Percentiles rank a stretch among this genome's conserved stretches.
Conservation (phyloP, 2,113 vertebrate species). For the Bucco capensis region DNA sequence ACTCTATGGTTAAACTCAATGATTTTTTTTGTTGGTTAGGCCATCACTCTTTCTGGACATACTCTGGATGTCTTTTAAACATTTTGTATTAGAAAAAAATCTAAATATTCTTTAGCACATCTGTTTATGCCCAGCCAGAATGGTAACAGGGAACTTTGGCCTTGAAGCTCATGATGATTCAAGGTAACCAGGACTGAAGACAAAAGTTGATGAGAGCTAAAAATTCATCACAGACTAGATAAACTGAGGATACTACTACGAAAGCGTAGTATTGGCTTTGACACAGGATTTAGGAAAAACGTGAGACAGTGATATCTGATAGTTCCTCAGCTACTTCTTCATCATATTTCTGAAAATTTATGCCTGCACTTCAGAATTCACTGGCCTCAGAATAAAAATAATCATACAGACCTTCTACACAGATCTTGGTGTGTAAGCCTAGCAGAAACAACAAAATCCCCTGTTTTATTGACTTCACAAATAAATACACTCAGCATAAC, state of each 20-base stretch:
- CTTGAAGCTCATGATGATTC: background rate
- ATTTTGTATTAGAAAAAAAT: background rate
- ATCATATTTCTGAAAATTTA: background rate
- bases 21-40: background rate
- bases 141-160: background rate
- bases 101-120: background rate
- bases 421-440: background rate
- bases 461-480: background rate
- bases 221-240: background rate
- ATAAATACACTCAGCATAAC: background rate
- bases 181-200: background rate
- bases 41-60: background rate
- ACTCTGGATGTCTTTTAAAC: background rate
- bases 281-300: background rate
- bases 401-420: background rate
- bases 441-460: background rate
- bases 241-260: background rate
- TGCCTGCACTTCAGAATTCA: background rate
- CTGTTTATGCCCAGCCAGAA: background rate
- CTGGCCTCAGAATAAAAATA: background rate
- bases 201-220: background rate
- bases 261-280: accelerated
- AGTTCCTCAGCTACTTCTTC: background rate
- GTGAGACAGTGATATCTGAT: background rate
- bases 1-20: background rate